Evolutionary conservation across 1,140 invertebrate species (phyloP), one percentile per base, ranked within the genome.

Genomic region (Adelges cooleyi): DNA sequence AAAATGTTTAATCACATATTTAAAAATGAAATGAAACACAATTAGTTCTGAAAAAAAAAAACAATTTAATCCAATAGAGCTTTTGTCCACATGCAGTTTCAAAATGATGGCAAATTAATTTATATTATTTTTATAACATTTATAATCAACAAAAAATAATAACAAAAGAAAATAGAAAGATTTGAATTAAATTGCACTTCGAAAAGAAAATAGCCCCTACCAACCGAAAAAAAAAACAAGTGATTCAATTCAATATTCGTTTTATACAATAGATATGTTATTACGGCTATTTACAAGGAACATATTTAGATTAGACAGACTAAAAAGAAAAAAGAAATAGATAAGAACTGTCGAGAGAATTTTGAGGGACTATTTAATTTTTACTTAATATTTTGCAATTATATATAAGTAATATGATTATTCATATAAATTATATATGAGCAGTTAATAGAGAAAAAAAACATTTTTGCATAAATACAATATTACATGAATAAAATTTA

Each of bases 1-100:
- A 62, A 62, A 62, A 62, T 62, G 56, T 62, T 18, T 18, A 62
- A 62, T 62, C 42, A 62, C 56, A 59, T 59, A 56, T 29, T 33
- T 62, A 62, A 62, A 62, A 27, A 20, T 62, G n/a, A 62, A 62
- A 29, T 62, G 44, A 13, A 62, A 46, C 42, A 62, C 38, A 62
- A 44, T 22, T 40, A 62, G 29, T 46, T 46, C 22, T 15, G 44
- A 3, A 62, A 62, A 62, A 18, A 62, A n/a, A n/a, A n/a, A n/a
- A n/a, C n/a, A n/a, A n/a, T n/a, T n/a, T n/a, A 53, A 62, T 46
- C 44, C 42, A 48, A 62, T 17, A 13, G 40, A 29, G 42, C 20
- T 62, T 59, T 46, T 44, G 56, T 62, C 40, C 42, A 29, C 23
- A 48, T 33, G 27, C 42, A 33, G 56, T 6, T 6, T 48, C 44